These are phyloP conservation scores for Quadroppia sp. DNA, from an alignment of 2,888 invertebrate genomes.

Conservation along the genomic window DNA sequence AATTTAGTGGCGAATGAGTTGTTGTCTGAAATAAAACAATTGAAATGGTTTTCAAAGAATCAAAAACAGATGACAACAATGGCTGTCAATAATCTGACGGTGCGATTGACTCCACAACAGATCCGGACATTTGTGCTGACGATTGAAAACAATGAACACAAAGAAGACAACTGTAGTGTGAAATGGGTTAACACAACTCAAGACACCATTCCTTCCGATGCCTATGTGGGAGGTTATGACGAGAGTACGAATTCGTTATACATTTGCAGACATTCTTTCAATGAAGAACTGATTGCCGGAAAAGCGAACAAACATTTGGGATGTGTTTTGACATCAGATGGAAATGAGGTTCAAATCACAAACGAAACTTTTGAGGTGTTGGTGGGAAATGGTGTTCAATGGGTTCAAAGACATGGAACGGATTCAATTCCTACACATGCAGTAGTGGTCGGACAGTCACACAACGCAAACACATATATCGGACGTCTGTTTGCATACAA, in stretches of 20 bases:
- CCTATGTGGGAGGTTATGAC: conserved; percentile 23
- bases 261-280: background rate
- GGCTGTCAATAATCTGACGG: background rate
- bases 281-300: conserved; percentile 14
- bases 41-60: background rate
- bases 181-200: background rate
- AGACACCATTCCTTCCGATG: background rate
- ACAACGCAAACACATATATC: background rate
- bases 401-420: conserved; percentile 17
- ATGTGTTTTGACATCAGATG: conserved; percentile 17
- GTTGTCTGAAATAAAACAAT: background rate
- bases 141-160: background rate
- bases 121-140: conserved; percentile 3
- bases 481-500: background rate
- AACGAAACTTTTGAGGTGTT: conserved; percentile 15
- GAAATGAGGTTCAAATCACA: background rate
- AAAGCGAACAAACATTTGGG: background rate
- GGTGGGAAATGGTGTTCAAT: background rate
- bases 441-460: background rate
- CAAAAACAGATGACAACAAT: background rate
- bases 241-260: background rate
- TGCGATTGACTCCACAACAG: background rate
- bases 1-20: conserved; percentile 12
- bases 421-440: conserved; percentile 9
- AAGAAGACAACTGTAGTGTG: background rate